A percentile compares a stretch with the other conserved stretches of the same genome.
Conservation (phyloP, 1,140 invertebrate genomes). For the Neodiprion pinetum region DNA sequence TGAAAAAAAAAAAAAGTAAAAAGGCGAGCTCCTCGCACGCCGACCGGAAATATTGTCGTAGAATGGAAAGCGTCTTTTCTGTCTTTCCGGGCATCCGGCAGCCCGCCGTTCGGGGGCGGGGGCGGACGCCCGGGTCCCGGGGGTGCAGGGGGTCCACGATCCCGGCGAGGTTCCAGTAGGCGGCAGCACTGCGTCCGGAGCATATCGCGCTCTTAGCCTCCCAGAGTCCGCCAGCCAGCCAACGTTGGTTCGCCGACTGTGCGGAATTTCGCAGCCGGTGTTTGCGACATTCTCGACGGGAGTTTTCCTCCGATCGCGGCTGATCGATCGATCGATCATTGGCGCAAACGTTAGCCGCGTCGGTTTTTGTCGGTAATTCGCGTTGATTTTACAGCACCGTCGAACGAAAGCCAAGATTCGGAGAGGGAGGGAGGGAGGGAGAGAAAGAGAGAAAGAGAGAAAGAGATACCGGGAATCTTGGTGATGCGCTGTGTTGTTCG, state of each 20-base stretch:
- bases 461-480: constrained; percentile 16
- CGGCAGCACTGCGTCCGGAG: constrained; percentile 60
- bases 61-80: no score
- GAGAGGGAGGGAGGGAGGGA: constrained; percentile 21
- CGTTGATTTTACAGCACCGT: background rate
- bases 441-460: background rate
- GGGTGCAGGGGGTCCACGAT: background rate
- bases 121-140: background rate
- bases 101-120: no score
- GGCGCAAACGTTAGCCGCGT: no score
- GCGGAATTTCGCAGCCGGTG: constrained; percentile 22
- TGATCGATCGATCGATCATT: no score
- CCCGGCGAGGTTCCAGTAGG: constrained; percentile 50
- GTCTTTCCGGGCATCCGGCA: no score
- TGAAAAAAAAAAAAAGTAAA: no score
- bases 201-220: constrained; percentile 47
- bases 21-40: no score
- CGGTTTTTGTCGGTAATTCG: no score
- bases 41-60: no score
- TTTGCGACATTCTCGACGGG: constrained; percentile 8
- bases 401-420: background rate
- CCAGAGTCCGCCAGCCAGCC: constrained; percentile 31
- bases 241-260: constrained; percentile 25
- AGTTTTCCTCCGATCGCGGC: constrained; percentile 12
- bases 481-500: background rate